Evolutionary conservation across 1,140 invertebrate species (phyloP), one percentile per base, ranked within the genome.

Genomic region (Aculops lycopersici): DNA sequence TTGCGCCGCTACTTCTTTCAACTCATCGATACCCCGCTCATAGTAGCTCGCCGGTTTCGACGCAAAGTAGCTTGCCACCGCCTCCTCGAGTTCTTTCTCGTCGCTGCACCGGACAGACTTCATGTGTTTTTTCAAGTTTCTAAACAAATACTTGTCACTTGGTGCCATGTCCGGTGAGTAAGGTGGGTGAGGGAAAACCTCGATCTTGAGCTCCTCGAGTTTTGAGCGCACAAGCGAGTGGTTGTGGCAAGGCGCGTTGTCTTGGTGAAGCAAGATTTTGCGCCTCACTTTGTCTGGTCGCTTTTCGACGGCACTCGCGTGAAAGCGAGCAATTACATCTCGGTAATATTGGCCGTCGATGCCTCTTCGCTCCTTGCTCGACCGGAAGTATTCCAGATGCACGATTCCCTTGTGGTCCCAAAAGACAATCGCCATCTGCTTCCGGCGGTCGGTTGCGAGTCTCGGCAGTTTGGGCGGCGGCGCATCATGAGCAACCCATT

Each of bases 221-320:
- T 8, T 31, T 31, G 8, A n/a, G 8, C 8, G 8, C 24, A 31
- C 24, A 31, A 31, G 24, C 8, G 24, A n/a, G n/a, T 8, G 8
- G 8, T 31, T 31, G 24, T 31, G 24, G n/a, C 8, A 8, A 31
- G 24, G 24, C 24, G 24, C 24, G 24, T 31, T n/a, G 24, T 31
- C 24, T 8, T 8, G 8, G n/a, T 8, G 24, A 8, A 31, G n/a
- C 24, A 31, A 31, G 8, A n/a, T 8, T 31, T 31, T 31, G n/a
- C 36, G 36, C 37, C 37, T 41, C 37, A 21, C 20, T 38, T 42
- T 38, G n/a, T 31, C 24, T 31, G 8, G 8, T 31, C 24, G n/a
- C 8, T 8, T 31, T n/a, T 31, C n/a, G 24, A 8, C 8, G 8
- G n/a, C 8, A 31, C 24, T 31, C n/a, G 8, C 8, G n/a, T 31